phyloP scores from a whole-genome alignment of 1,140 invertebrate genomes.

The Ctenoplectra terminalis region DNA sequence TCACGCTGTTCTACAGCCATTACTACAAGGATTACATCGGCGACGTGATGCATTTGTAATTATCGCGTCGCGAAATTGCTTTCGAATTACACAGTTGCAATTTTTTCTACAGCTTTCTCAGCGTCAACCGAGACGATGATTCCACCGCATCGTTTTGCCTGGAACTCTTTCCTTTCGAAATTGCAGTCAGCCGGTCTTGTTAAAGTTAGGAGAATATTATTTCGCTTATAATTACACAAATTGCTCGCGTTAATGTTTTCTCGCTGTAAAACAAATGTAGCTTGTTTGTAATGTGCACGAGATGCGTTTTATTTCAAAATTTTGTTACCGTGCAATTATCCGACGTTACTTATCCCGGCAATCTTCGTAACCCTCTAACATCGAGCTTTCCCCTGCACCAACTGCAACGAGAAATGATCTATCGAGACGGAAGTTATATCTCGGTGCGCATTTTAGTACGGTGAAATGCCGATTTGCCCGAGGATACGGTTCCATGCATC shows the following conservation, averaged over 20 bases:
- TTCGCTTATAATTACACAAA: neutral
- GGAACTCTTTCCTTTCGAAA: neutral
- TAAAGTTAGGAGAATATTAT: neutral
- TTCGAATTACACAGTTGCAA: conserved; percentile 37
- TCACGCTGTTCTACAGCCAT: neutral
- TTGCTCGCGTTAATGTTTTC: neutral
- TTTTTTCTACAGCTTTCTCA: too few species aligned
- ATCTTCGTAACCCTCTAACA: neutral
- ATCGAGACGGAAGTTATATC: neutral
- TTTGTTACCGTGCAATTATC: neutral
- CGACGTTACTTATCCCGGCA: neutral
- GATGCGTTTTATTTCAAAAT: neutral
- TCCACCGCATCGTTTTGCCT: neutral
- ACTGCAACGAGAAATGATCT: conserved; percentile 8
- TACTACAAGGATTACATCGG: conserved; percentile 16
- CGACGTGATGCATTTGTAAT: conserved; percentile 40
- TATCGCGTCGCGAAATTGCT: conserved; percentile 38
- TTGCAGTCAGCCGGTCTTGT: neutral
- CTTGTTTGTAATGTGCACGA: too few species aligned
- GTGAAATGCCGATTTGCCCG: conserved; percentile 26
- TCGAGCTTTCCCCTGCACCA: neutral
- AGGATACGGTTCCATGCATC: conserved; percentile 24
- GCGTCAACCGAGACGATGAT: too few species aligned
- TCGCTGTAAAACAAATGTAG: neutral
- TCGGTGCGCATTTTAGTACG: neutral